Base-by-base conservation (phyloP, 1,140 invertebrate genomes). In the Calephelis virginiensis region DNA sequence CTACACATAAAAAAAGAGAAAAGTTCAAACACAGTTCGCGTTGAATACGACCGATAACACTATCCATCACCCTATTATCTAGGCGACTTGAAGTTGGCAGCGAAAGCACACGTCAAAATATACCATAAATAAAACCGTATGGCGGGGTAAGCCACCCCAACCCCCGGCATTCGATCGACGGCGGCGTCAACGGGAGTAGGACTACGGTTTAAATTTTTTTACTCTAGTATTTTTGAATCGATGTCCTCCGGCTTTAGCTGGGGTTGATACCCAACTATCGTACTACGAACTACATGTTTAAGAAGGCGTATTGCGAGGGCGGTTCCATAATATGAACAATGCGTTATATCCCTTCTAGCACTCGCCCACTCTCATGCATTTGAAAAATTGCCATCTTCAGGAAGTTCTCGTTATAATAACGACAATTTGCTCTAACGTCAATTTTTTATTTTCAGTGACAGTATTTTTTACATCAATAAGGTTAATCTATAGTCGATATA, bases 41-140 rank as follows among this genome's bases (percentile, higher is more conserved):
- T 66, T 78, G 81, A 84, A 86, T 78, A 84, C 86, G 77, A 83
- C 85, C 86, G 86, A 90, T 88, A 90, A 90, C 86, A 90, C 80
- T 85, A 90, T 89, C 85, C 86, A 90, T 90, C 88, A 90, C 81
- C 82, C 85, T 79, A 87, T 90, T 87, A 89, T 86, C 82, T 81
- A 70, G 73, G 75, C 80, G 76, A 82, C 83, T 70, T 86, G 88
- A 90, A 90, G 88, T 88, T 89, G 81, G 86, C 86, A 80, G 70
- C 83, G 77, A 81, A 72, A 79, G 80, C 70, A 73, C 76, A 89
- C 84, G 88, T 90, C 86, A 88, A 88, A 90, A 89, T 90, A 89
- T 85, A 85, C 82, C 86, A 84, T 90, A 89, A 90, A 89, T 90
- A 89, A 86, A 81, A 80, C 77, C 74, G 77, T 85, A 80, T 74